These are phyloP conservation scores for Acleris sparsana DNA, from an alignment of 2,888 invertebrate species.

Conservation along the genomic window DNA sequence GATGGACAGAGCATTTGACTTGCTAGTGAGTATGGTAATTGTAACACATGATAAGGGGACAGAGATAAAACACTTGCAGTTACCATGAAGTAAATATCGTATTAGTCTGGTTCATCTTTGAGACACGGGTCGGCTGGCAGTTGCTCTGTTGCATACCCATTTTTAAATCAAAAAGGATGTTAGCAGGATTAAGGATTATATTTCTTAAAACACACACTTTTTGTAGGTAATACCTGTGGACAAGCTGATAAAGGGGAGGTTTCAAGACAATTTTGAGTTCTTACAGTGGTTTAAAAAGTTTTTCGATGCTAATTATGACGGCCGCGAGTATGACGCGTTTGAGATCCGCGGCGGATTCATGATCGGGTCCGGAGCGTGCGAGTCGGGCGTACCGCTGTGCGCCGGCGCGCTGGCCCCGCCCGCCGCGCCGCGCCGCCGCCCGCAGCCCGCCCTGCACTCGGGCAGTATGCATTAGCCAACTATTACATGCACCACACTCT, in stretches of 20 bases:
- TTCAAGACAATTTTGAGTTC: constrained; percentile 99
- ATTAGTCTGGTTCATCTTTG: no score
- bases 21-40: no score
- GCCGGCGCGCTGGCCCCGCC: constrained; percentile 55
- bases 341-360: constrained; percentile 93
- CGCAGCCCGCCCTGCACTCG: constrained; percentile 58
- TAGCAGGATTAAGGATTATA: not conserved
- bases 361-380: constrained; percentile 88
- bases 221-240: constrained; percentile 99
- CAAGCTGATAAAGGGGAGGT: constrained; percentile 98
- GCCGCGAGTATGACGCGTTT: constrained; percentile 96
- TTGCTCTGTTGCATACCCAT: no score
- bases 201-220: constrained; percentile 33
- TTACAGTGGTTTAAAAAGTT: constrained; percentile 99
- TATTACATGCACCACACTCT: constrained; percentile 45
- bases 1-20: no score
- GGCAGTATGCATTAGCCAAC: constrained; percentile 70
- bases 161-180: no score
- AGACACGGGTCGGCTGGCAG: no score
- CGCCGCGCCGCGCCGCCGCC: constrained; percentile 45
- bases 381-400: constrained; percentile 77
- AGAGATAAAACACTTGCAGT: no score
- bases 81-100: no score
- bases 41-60: no score
- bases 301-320: constrained; percentile 99